These are phyloP conservation scores for Cyphomyrus plagiostoma DNA, from an alignment of 2,113 vertebrate species.

Conservation along the genomic window DNA sequence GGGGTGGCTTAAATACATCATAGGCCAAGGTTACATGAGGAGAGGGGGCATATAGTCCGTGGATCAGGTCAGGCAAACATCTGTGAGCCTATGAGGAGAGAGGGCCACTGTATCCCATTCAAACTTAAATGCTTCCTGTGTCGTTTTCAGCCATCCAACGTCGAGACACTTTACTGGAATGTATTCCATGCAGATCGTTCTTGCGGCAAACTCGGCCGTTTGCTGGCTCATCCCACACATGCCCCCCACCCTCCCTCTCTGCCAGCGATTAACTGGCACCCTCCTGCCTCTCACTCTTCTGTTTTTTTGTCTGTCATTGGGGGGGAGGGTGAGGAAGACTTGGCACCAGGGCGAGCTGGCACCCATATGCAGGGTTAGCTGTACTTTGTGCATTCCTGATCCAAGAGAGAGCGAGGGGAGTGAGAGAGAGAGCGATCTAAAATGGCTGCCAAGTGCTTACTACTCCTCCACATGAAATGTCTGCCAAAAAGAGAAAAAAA, in stretches of 20 bases:
- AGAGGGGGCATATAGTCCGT: background rate
- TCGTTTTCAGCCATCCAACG: slow-evolving; percentile 34
- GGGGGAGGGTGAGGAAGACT: background rate
- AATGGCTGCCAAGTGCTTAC: slow-evolving; percentile 53
- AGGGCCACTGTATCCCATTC: background rate
- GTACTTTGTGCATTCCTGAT: slow-evolving; percentile 26
- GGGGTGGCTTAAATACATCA: too few relatives aligned
- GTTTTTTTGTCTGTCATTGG: slow-evolving; percentile 18
- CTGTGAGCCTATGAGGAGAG: background rate
- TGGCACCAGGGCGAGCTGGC: slow-evolving; percentile 38
- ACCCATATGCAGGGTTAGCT: slow-evolving; percentile 28
- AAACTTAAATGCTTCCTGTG: slow-evolving; percentile 22
- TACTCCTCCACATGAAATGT: slow-evolving; percentile 44
- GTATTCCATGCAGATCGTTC: slow-evolving; percentile 41
- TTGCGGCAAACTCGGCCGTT: slow-evolving; percentile 17
- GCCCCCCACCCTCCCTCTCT: background rate
- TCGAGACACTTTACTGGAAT: slow-evolving; percentile 31
- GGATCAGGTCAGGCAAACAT: background rate
- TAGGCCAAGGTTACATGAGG: background rate
- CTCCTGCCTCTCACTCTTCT: slow-evolving; percentile 27
- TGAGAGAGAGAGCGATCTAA: slow-evolving; percentile 40
- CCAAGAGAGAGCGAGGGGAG: slow-evolving; percentile 9
- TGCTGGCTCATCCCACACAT: background rate
- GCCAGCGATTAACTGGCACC: slow-evolving; percentile 33
- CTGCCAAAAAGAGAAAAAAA: slow-evolving; percentile 41